phyloP scores from a whole-genome alignment of 2,797 vertebrate genomes.

The Scolopax bukidnonensis region DNA sequence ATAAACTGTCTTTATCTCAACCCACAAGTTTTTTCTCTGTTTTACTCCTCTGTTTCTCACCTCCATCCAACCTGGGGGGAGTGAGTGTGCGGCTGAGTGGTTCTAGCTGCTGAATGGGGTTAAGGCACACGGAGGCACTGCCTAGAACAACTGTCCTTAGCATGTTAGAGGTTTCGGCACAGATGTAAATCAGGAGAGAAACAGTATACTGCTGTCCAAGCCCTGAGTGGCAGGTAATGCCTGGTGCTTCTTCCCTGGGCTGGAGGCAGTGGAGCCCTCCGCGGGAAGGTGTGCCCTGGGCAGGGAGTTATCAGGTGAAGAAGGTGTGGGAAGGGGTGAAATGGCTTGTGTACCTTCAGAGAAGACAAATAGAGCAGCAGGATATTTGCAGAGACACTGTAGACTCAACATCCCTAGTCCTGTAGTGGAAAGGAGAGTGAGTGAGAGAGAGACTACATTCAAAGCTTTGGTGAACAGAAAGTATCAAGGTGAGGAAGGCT shows the following conservation, averaged over 20 bases:
- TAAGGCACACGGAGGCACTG: background rate
- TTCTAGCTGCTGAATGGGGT: background rate
- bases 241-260: background rate
- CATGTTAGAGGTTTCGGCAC: background rate
- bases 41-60: background rate
- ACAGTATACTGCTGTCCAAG: accelerated
- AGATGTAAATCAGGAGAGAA: background rate
- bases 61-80: background rate
- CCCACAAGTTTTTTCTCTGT: background rate
- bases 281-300: background rate
- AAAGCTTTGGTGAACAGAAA: background rate
- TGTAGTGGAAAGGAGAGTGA: background rate
- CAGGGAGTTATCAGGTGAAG: background rate
- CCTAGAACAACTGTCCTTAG: background rate
- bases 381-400: background rate
- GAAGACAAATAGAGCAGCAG: background rate
- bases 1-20: background rate
- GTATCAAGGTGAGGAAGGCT: background rate
- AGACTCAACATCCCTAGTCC: background rate
- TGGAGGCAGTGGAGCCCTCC: background rate
- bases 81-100: background rate
- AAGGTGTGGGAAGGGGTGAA: background rate
- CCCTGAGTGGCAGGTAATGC: too few relatives aligned
- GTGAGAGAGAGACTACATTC: background rate
- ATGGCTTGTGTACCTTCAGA: background rate